phyloP scores from a whole-genome alignment of 2,888 invertebrate genomes.

The Tipula vernalis region DNA sequence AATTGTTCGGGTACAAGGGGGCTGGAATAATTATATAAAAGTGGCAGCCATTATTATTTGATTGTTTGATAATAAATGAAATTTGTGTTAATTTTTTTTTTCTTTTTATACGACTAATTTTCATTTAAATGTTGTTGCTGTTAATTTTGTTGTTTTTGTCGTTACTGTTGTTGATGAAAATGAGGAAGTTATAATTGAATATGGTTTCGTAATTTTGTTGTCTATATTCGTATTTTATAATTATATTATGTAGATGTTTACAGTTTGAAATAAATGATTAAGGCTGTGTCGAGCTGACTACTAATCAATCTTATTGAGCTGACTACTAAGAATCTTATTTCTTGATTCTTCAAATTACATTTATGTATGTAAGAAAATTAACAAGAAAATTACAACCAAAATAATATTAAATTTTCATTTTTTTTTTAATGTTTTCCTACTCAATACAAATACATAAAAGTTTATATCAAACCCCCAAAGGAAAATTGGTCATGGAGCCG shows the following conservation, averaged over 20 bases:
- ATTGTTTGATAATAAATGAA: background rate
- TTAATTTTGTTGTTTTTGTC: background rate
- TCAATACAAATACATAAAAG: conserved; percentile 6
- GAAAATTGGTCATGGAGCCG: conserved; percentile 13
- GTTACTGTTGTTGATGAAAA: background rate
- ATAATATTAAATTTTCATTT: background rate
- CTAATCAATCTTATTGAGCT: too few relatives aligned
- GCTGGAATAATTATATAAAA: conserved; percentile 6
- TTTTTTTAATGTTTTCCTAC: background rate
- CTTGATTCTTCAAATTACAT: background rate
- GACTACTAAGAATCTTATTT: background rate
- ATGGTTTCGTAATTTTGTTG: background rate
- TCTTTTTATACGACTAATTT: background rate
- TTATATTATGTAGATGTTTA: background rate
- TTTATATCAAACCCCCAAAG: conserved; percentile 13
- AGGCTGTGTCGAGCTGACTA: too few relatives aligned
- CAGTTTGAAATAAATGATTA: background rate
- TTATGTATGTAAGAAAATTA: background rate
- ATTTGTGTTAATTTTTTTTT: background rate
- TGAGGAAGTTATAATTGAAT: background rate
- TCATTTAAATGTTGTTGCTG: background rate
- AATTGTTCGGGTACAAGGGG: background rate
- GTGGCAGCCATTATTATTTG: conserved; percentile 7
- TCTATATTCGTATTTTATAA: background rate
- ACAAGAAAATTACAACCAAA: background rate